phyloP scores from a whole-genome alignment of 2,888 invertebrate species.

The Lomographa bimaculata region DNA sequence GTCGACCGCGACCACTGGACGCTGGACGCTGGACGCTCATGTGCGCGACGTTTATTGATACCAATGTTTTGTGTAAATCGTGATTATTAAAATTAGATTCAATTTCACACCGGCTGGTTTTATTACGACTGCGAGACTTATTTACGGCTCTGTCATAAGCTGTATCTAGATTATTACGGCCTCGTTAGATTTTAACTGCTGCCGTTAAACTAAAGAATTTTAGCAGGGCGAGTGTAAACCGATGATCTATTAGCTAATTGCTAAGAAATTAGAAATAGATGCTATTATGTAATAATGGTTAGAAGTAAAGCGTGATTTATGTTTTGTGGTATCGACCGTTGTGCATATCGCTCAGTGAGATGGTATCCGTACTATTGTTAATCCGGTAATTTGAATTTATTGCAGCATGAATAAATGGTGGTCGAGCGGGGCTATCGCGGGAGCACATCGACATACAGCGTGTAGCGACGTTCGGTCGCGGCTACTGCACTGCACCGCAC shows the following conservation, averaged over 20 bases:
- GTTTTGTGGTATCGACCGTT: conserved; percentile 50
- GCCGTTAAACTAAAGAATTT: conserved; percentile 48
- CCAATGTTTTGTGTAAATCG: conserved; percentile 62
- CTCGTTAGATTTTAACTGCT: conserved; percentile 50
- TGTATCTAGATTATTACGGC: conserved; percentile 44
- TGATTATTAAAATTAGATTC: conserved; percentile 62
- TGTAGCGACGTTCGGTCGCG: conserved; percentile 36
- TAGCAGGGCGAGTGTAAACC: conserved; percentile 22
- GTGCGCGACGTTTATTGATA: conserved; percentile 68
- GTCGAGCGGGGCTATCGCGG: conserved; percentile 63
- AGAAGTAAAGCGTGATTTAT: conserved; percentile 43
- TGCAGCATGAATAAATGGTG: conserved; percentile 80
- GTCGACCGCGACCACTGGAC: conserved; percentile 20
- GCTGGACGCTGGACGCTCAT: conserved; percentile 56
- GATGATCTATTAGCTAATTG: conserved; percentile 21
- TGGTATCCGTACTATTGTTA: conserved; percentile 81
- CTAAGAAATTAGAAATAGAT: conserved; percentile 14
- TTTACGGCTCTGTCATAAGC: conserved; percentile 46
- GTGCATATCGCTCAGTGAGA: conserved; percentile 63
- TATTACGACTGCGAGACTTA: conserved; percentile 44
- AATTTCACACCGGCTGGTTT: conserved; percentile 47
- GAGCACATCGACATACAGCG: conserved; percentile 67
- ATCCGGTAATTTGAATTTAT: conserved; percentile 84
- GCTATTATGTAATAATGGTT: conserved; percentile 7
- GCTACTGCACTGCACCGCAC: conserved; percentile 33